Evolutionary conservation across 2,888 invertebrate species (phyloP), one percentile per base, ranked within the genome.

Genomic region (Plagodis dolabraria): DNA sequence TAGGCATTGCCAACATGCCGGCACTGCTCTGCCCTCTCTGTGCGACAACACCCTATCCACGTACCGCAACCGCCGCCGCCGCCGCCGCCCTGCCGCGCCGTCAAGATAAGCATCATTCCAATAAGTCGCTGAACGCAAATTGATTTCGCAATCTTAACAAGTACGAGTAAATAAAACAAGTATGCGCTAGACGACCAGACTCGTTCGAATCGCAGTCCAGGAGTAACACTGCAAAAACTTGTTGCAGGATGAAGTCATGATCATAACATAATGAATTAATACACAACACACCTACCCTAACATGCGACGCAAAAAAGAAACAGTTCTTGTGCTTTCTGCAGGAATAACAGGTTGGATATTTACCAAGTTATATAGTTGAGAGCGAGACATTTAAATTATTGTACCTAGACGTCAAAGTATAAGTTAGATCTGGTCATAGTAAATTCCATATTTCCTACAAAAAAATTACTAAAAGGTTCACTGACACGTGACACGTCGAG

Each of bases 41-140:
- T 88, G 89, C 22, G 89, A 88, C 88, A 89, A 87, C 65, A 83
- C 85, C 85, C 86, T 86, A 86, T 84, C 85, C 87, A 80, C 83
- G 83, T 83, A 84, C 79, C 47, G 44, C 57, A 53, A 46, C 73
- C 44, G 74, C 76, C 63, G 60, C 60, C 65, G 62, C 53, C 9
- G n/a, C 38, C 2, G 2, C 38, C 2, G 2, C 38, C 2, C 7
- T 5, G 22, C 22, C 22, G 22, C 22, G 22, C 42, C 42, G 42
- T 7, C 50, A 44, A 55, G 63, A 67, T 62, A 51, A 60, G 67
- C 53, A 59, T 65, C 60, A 69, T 64, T 62, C 63, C 60, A 59
- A 70, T 61, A 51, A 53, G 54, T 65, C 71, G 70, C 69, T 67
- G 59, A 68, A 59, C 51, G 42, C 34, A 36, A 45, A 35, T 2